These are phyloP conservation scores for Trididemnum miniatum DNA, from an alignment of 23 tunicate genomes.

Conservation along the genomic window DNA sequence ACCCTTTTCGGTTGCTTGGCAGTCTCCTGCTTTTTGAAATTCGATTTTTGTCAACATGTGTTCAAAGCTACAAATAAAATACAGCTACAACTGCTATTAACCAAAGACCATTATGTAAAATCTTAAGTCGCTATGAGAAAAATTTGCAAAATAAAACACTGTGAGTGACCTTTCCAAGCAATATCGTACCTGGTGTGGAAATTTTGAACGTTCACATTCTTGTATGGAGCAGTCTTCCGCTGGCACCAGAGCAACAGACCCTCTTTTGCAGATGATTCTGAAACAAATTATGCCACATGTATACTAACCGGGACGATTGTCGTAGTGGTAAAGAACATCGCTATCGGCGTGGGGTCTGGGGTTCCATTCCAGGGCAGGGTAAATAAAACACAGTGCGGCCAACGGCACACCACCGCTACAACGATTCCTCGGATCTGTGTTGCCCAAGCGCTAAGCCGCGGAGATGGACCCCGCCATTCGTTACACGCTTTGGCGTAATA, in stretches of 20 bases:
- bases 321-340: too few species aligned
- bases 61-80: too few species aligned
- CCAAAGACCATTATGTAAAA: too few species aligned
- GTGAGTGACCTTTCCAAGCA: too few species aligned
- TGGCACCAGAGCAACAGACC: constrained; percentile 99
- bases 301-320: too few species aligned
- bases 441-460: neutral
- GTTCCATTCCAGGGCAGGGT: neutral
- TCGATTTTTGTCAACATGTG: too few species aligned
- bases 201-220: constrained; percentile 98
- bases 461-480: neutral
- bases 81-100: too few species aligned
- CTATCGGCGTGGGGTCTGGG: neutral
- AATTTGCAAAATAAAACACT: too few species aligned
- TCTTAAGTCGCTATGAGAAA: too few species aligned
- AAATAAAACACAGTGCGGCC: neutral
- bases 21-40: too few species aligned
- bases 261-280: constrained; percentile 99
- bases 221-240: constrained; percentile 99
- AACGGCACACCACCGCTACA: neutral
- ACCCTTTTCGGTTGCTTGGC: too few species aligned
- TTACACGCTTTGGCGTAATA: neutral
- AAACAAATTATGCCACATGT: too few species aligned
- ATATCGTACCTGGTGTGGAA: constrained; percentile 99
- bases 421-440: neutral